Evolutionary conservation across 2,797 vertebrate species (phyloP).

Genomic region (Poecilia velifera): DNA sequence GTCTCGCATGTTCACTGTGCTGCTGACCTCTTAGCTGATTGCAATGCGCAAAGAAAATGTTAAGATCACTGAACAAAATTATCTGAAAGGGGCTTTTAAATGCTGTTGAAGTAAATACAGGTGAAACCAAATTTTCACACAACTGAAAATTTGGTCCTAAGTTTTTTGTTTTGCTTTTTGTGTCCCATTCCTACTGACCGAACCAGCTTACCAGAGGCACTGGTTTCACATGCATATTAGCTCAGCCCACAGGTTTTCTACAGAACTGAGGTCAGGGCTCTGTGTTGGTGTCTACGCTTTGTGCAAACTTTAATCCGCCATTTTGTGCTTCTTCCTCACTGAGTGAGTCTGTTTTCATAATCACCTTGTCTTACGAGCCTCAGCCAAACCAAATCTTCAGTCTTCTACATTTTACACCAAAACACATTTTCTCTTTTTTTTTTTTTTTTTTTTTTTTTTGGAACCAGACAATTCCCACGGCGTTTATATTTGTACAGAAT

Average conservation of each 20-base stretch:
- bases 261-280: not conserved
- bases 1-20: not conserved
- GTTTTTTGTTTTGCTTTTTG: not conserved
- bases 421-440: not conserved
- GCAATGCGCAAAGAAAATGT: not conserved
- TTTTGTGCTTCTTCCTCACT: not conserved
- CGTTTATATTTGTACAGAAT: not conserved
- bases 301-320: not conserved
- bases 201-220: not conserved
- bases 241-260: not conserved
- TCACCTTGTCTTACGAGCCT: not conserved
- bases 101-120: not conserved
- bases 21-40: not conserved
- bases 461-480: not conserved
- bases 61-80: not conserved
- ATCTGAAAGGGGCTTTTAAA: not conserved
- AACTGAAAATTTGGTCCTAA: not conserved
- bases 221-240: not conserved
- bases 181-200: not conserved
- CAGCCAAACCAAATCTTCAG: not conserved
- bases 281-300: not conserved
- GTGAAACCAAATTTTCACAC: not conserved
- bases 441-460: not conserved
- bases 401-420: not conserved
- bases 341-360: not conserved